Base-by-base conservation (phyloP, 2,888 invertebrate species). In the Hedya salicella region DNA sequence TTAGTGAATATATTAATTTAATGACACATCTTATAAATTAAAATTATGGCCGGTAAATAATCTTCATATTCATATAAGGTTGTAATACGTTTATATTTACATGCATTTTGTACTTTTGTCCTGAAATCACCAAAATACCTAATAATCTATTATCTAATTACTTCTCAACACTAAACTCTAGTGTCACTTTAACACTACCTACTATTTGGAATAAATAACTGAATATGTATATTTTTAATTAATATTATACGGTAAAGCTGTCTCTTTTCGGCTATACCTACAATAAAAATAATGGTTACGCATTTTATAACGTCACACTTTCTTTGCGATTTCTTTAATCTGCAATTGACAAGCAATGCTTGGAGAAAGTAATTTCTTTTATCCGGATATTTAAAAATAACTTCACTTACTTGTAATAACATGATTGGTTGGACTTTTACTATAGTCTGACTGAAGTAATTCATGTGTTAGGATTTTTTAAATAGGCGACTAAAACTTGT, bases 291-390 rank as follows among this genome's bases (percentile, higher is more conserved):
- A 44, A 32, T 17, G 16, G 57, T 44, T 57, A 57, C 32, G 57
- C 56, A 56, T 56, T 56, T 57, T 14, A 44, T 30, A 44, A 49
- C 54, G 19, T 63, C 56, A 49, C 48, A 63, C 56, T 63, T 63
- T 63, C 49, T 56, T 56, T 40, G 40, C 42, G 49, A 56, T 56
- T 63, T 56, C 56, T 57, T 63, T 57, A 57, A 42, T 42, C 13
- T 4, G 30, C 32, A 49, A 62, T 64, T 57, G 49, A 50, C 42
- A 64, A 64, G 30, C 49, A 50, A 42, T 49, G 21, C 42, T 32
- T 16, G 56, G 49, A 57, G 63, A 64, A 63, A 63, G 56, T 63
- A 56, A 21, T 49, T 48, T 48, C 1, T 40, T 56, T 39, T 53
- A 46, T 46, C 2, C 13, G n/a, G 6, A 11, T 57, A 16, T 57